Conservation (phyloP, 2,113 vertebrate species). For the Anhinga rufa region DNA sequence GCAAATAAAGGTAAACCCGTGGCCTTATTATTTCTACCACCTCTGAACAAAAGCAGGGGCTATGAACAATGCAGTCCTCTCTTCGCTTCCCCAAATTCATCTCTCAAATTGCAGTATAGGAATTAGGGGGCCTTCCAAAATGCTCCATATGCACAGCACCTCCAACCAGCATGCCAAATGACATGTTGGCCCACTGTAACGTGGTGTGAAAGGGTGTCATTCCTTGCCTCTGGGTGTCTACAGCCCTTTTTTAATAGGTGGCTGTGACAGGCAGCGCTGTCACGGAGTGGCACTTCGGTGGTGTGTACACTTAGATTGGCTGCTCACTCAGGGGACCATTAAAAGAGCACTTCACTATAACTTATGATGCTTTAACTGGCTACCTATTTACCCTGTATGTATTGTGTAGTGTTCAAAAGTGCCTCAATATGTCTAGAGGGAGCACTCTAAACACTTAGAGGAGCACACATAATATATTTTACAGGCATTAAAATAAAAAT, state of each 20-base stretch:
- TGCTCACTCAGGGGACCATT: constrained; percentile 14
- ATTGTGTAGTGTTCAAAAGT: neutral
- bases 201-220: neutral
- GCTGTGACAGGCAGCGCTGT: neutral
- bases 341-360: constrained; percentile 20
- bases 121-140: neutral
- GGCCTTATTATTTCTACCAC: neutral
- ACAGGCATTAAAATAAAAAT: constrained; percentile 30
- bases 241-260: neutral
- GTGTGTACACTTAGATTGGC: neutral
- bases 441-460: constrained; percentile 29
- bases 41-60: neutral
- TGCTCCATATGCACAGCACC: neutral
- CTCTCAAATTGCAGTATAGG: neutral
- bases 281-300: neutral
- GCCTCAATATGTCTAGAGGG: neutral
- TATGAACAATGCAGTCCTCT: neutral
- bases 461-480: neutral
- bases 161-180: neutral
- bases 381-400: constrained; percentile 48
- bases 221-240: neutral
- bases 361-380: constrained; percentile 34
- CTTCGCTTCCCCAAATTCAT: neutral
- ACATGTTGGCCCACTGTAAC: neutral
- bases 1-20: neutral